Percentiles rank a stretch among this genome's conserved stretches.
Conservation (phyloP, 2,888 invertebrate species). For the Eudasyphora cyanicolor region DNA sequence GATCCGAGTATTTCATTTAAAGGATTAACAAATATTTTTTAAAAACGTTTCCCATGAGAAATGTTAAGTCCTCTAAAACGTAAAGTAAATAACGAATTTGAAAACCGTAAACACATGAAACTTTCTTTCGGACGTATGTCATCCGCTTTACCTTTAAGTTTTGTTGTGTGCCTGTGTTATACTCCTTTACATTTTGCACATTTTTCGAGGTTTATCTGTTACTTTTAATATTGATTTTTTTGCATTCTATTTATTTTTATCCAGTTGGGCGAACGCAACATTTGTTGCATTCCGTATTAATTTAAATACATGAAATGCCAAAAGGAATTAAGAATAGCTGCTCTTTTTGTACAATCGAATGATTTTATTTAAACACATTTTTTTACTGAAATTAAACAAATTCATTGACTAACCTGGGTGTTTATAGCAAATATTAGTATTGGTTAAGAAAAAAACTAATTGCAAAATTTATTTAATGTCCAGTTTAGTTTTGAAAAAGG, state of each 20-base stretch:
- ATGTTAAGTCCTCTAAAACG: too few species aligned
- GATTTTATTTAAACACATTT: constrained; percentile 34
- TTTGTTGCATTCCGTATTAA: constrained; percentile 37
- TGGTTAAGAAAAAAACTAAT: background rate
- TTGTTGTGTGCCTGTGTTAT: too few species aligned
- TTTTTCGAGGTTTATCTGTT: background rate
- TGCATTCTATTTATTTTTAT: background rate
- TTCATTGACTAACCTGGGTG: constrained; percentile 43
- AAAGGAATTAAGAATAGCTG: constrained; percentile 38
- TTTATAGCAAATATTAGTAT: constrained; percentile 54
- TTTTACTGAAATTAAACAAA: constrained; percentile 36
- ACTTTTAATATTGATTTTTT: background rate
- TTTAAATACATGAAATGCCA: constrained; percentile 47
- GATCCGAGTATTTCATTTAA: too few species aligned
- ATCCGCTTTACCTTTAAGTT: too few species aligned
- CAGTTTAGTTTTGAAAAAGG: too few species aligned
- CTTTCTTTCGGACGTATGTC: too few species aligned
- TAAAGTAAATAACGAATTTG: too few species aligned
- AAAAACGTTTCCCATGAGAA: too few species aligned
- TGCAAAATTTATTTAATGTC: too few species aligned
- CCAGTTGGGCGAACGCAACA: background rate
- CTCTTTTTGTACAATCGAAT: background rate
- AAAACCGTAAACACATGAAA: too few species aligned
- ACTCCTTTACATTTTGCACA: too few species aligned
- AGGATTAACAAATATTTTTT: too few species aligned